Base-by-base conservation (phyloP, 2,888 invertebrate genomes). In the Bibio marci region DNA sequence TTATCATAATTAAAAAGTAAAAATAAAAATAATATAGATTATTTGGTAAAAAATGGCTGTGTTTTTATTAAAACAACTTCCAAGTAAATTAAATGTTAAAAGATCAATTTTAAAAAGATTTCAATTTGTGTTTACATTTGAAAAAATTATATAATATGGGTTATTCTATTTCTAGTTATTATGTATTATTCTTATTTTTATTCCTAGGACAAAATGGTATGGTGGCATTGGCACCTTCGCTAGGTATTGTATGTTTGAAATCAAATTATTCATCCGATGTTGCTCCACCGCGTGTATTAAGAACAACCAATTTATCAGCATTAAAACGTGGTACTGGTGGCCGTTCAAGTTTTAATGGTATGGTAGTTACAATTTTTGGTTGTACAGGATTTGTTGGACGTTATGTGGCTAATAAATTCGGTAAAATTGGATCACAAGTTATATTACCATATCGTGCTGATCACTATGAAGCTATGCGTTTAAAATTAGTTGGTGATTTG, bases 331-430 rank as follows among this genome's bases (percentile, higher is more conserved):
- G 88, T 22, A 83, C 87, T 15, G 90, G 88, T 12, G 97, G 95
- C 14, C 76, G 98, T 27, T 82, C 85, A 48, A 95, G 94, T 54
- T 98, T 97, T 60, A 97, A 85, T 64, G 98, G 98, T 1, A 70
- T 86, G 40, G 91, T 97, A 3, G 91, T 88, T n/a, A 98, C 98
- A n/a, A 83, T 98, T 2, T 95, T 97, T 59, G 97, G 97, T 38
- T 75, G 76, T 40, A 78, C 79, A 27, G 97, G 97, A 2, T 90
- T 88, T 53, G 63, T 95, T 1, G 98, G 97, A 0, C 69, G 76
- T 46, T 79, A 81, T 65, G 73, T 97, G 13, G 79, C 83, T 57
- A 94, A 91, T 57, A 76, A 79, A 52, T 66, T 99, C 39, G 97
- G 94, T 51, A 88, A 82, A 63, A 71, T 70, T 47, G 87, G 90